These are phyloP conservation scores for Bhutanitis thaidina DNA, from an alignment of 2,888 invertebrate species.

Conservation along the genomic window DNA sequence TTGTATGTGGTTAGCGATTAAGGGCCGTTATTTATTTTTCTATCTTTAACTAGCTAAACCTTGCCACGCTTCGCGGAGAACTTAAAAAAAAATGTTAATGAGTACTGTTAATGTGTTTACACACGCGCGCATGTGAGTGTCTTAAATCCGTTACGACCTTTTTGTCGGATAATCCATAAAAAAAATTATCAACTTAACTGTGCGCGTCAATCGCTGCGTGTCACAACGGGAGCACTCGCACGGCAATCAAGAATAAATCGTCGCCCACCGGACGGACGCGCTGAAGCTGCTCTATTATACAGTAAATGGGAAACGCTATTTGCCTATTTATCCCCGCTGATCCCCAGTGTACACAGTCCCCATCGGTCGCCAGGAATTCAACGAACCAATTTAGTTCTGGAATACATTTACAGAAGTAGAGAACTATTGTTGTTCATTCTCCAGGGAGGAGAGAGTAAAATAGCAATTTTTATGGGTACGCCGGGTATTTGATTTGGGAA, in stretches of 20 bases:
- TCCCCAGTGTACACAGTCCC: slow-evolving; percentile 36
- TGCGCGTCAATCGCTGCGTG: neutral
- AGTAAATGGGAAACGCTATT: slow-evolving; percentile 67
- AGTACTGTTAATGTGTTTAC: no score
- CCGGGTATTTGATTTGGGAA: no score
- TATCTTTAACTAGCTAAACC: no score
- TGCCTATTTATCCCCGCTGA: slow-evolving; percentile 46
- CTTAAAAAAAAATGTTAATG: no score
- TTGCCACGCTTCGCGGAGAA: no score
- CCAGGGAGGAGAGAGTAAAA: no score
- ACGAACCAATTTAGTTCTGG: slow-evolving; percentile 12
- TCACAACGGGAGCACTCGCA: slow-evolving; percentile 39
- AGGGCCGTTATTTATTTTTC: no score
- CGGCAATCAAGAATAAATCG: slow-evolving; percentile 56
- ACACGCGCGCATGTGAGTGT: no score
- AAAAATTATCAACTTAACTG: neutral
- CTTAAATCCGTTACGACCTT: no score
- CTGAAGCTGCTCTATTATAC: slow-evolving; percentile 58
- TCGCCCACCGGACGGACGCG: slow-evolving; percentile 50
- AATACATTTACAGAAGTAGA: neutral
- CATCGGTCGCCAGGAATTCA: slow-evolving; percentile 6
- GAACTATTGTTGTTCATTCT: no score
- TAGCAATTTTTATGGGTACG: no score
- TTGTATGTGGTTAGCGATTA: no score
- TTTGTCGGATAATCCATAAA: neutral